Evolutionary conservation across 2,113 vertebrate genomes (phyloP), one percentile per base, ranked within the genome.

Genomic region (Laterallus jamaicensis): DNA sequence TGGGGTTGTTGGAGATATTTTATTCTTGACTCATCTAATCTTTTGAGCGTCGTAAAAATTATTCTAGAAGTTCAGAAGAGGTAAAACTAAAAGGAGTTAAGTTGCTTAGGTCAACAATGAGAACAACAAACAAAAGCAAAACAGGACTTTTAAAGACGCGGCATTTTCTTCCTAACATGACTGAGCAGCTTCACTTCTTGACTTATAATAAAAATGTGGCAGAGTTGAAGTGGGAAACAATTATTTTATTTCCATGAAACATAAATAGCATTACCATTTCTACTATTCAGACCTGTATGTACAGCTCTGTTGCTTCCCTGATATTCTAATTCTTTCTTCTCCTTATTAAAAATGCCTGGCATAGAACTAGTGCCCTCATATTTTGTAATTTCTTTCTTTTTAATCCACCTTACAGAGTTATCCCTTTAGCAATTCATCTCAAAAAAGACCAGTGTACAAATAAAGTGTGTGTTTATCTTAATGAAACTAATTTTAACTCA

Each of bases 11-110:
- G 12, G 20, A 22, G 11, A 26, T 11, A 35, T 49, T 6, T 15
- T 16, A 25, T 49, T 68, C 58, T 32, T 44, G 39, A 18, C 54
- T 79, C 39, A 64, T 21, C 35, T 63, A 50, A 86, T 54, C 44
- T 77, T 63, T 2, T 22, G 14, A 94, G 44, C 15, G 5, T 29
- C 32, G 67, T 35, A 11, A 6, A 64, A 85, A 29, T 77, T 91
- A 66, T 62, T 83, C 59, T 32, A 69, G n/a, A 82, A 83, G 59
- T 85, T 85, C 81, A 49, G 50, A 80, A 77, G 59, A 88, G 39
- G 9, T n/a, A 69, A 68, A 86, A 67, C n/a, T 66, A 62, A 89
- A 92, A 91, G 52, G 32, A 60, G 31, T 24, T 56, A 63, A 76
- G 9, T 35, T 39, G 15, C 56, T 87, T 21, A 59, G 31, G 52